Base-by-base conservation (phyloP, 2,797 vertebrate species). In the Anguilla megastoma region DNA sequence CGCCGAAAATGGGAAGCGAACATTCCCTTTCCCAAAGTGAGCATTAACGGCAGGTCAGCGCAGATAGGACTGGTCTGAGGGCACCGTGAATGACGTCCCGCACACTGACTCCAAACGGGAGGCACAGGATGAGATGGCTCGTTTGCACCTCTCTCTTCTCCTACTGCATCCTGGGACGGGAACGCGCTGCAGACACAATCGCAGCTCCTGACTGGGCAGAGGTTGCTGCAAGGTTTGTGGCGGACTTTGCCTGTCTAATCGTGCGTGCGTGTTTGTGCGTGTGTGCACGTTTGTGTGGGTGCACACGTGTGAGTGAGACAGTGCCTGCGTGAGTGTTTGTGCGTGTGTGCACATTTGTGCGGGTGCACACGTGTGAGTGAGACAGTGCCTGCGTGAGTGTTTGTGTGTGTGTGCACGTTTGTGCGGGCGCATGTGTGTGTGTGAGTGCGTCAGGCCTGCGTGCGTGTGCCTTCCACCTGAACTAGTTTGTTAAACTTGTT, bases 211-310 rank as follows among this genome's bases (percentile, higher is more conserved):
- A 45, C 16, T 8, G 76, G 16, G 41, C 16, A 21, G 33, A 24
- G 33, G 74, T 41, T 18, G 45, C 33, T 45, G 33, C 41, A 18
- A 6, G 79, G 41, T 18, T 50, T 21, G 2, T 6, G 8, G 79
- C 33, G 45, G 7, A 12, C 6, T 50, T 0, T 2, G 21, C n/a
- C 41, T 8, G 33, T 79, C 0, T 71, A 24, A 4, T 9, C 27
- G 24, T 36, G 27, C 12, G 71, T 36, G 71, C 3, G 8, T 7
- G 3, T 30, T 36, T 10, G 0, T 74, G 10, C 12, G 30, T 10
- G 71, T 74, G 27, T 36, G 27, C 86, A n/a, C 86, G 60, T 69
- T 60, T 60, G 69, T 80, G 63, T 85, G 27, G 87, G 69, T 89
- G 60, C 2, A 21, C 71, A 79, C 84, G 36, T 83, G 48, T 83